Evolutionary conservation across 2,888 invertebrate species (phyloP).

Genomic region (Tenthredo amoena): DNA sequence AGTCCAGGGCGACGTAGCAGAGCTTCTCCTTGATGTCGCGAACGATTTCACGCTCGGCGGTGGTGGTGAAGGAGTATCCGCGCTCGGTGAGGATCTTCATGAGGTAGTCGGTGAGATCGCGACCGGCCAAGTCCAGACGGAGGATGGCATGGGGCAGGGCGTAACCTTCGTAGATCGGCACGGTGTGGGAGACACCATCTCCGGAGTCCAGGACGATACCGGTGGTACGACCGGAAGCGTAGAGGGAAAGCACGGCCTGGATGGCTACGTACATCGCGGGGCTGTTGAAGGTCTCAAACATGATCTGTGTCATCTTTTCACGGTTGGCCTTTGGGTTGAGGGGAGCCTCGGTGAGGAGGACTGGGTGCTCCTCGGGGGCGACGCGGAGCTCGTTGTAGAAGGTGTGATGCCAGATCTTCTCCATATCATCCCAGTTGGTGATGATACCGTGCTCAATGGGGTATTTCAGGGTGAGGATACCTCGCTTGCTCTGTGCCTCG

Average conservation of each 20-base stretch:
- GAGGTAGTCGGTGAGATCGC: constrained; percentile 80
- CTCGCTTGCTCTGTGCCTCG: constrained; percentile 91
- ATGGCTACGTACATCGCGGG: constrained; percentile 96
- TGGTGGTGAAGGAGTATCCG: constrained; percentile 79
- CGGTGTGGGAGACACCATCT: constrained; percentile 96
- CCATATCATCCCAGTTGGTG: constrained; percentile 98
- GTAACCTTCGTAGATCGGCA: constrained; percentile 95
- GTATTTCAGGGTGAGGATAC: constrained; percentile 94
- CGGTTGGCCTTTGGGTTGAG: constrained; percentile 97
- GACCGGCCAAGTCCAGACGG: constrained; percentile 80
- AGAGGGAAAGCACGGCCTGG: constrained; percentile 95
- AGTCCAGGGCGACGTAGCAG: constrained; percentile 85
- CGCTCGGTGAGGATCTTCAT: constrained; percentile 80
- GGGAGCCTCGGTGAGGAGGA: constrained; percentile 95
- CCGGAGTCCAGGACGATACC: constrained; percentile 96
- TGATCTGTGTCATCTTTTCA: constrained; percentile 97
- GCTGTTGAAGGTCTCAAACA: constrained; percentile 95
- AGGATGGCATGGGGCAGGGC: constrained; percentile 81
- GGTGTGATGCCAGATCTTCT: constrained; percentile 98
- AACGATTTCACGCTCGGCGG: constrained; percentile 90
- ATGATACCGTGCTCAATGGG: constrained; percentile 97
- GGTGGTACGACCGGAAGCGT: constrained; percentile 96
- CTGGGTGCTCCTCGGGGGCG: constrained; percentile 96
- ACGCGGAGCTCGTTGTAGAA: constrained; percentile 96
- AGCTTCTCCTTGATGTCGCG: constrained; percentile 97